Evolutionary conservation across 2,113 vertebrate genomes (phyloP).

Genomic region (Campylorhamphus procurvoides): DNA sequence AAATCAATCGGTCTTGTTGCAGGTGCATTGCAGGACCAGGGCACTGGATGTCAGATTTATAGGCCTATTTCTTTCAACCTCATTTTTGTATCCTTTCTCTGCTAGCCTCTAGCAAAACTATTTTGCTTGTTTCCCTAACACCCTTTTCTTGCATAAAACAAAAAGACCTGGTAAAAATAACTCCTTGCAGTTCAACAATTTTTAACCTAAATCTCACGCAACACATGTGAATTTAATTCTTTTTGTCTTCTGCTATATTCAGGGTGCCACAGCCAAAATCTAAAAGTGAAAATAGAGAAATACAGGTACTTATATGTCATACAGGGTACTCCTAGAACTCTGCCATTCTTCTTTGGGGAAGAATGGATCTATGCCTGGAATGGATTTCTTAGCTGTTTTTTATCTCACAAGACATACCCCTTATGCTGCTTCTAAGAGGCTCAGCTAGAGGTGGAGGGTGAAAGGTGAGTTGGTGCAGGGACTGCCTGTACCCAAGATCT

Average conservation of each 20-base stretch:
- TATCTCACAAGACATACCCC: fast-evolving
- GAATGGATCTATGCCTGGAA: not conserved
- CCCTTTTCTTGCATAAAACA: not conserved
- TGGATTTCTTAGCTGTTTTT: not conserved
- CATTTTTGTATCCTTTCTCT: constrained; percentile 6
- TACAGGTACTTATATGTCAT: not conserved
- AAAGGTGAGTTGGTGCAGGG: not conserved
- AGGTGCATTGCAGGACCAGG: not conserved
- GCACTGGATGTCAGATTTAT: constrained; percentile 49
- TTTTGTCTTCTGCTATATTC: not conserved
- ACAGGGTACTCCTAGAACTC: not conserved
- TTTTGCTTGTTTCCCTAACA: not conserved
- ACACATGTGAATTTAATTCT: not conserved
- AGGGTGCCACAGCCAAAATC: not conserved
- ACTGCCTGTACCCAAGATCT: not conserved
- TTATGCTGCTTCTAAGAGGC: not conserved
- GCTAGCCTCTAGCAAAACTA: not conserved
- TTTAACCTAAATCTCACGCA: not conserved
- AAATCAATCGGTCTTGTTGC: not conserved
- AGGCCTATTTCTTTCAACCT: constrained; percentile 34
- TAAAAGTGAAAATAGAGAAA: not conserved
- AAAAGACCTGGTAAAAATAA: not conserved
- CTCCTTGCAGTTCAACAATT: not conserved
- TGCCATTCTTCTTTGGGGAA: not conserved
- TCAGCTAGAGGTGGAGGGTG: not conserved